Evolutionary conservation across 2,113 vertebrate species (phyloP).

Genomic region (Gambusia holbrooki): DNA sequence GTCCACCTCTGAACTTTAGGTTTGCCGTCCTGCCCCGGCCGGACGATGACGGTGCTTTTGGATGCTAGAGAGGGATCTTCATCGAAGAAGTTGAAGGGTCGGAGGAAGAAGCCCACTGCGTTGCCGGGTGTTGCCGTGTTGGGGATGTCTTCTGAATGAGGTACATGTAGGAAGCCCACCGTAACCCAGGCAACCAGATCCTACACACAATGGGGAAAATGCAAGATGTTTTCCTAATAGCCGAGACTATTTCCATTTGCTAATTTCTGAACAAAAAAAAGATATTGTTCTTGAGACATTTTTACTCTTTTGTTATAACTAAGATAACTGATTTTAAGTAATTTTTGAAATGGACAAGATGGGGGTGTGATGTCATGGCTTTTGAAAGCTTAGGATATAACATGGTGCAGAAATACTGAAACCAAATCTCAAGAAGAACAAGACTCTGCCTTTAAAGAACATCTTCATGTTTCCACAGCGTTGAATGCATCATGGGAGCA

Average conservation of each 20-base stretch:
- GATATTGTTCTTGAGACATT: too few species aligned
- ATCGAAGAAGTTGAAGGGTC: conserved; percentile 92
- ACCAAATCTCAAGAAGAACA: neutral
- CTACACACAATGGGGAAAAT: conserved; percentile 70
- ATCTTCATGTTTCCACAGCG: neutral
- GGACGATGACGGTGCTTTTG: conserved; percentile 81
- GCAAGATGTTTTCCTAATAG: neutral
- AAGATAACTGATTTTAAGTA: too few species aligned
- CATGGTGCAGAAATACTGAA: neutral
- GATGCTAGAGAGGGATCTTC: conserved; percentile 89
- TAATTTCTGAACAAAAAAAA: too few species aligned
- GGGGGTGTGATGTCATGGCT: too few species aligned
- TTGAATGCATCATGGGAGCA: neutral
- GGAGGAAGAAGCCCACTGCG: conserved; percentile 89
- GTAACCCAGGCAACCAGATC: conserved; percentile 98
- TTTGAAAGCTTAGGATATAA: neutral
- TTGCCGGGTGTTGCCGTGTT: conserved; percentile 92
- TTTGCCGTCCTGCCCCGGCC: conserved; percentile 54
- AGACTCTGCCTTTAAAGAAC: neutral
- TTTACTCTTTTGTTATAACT: too few species aligned
- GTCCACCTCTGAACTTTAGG: conserved; percentile 83
- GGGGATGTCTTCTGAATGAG: conserved; percentile 91
- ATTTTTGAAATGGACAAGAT: too few species aligned
- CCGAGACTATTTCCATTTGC: too few species aligned
- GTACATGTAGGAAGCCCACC: conserved; percentile 92